Base-by-base conservation (phyloP, 2,888 invertebrate species). In the Coelogynopora nodosa region DNA sequence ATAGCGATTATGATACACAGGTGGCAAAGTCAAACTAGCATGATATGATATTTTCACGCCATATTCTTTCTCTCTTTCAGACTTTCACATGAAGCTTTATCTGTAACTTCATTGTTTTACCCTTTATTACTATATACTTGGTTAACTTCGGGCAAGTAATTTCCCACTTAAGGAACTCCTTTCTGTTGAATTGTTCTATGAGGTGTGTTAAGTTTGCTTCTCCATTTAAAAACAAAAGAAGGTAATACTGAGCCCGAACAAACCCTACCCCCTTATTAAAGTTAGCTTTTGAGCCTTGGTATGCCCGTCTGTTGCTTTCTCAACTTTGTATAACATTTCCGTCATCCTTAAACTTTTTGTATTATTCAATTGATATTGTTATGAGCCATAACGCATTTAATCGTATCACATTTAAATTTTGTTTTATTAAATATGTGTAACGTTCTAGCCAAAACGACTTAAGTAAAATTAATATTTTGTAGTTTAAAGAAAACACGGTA, bases 301-400 rank as follows among this genome's bases (percentile, higher is more conserved):
- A 23, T 10, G 5, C 74, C 74, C 74, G 5, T 74, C 74, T 74
- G 74, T 23, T 74, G 5, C 74, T 13, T 74, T 74, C 74, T 74
- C 74, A 74, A 74, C 74, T 74, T 74, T 74, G 27, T 74, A 74
- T 13, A 2, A 74, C n/a, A n/a, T n/a, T n/a, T n/a, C n/a, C n/a
- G n/a, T n/a, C n/a, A n/a, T n/a, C n/a, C n/a, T n/a, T n/a, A n/a
- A n/a, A n/a, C n/a, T n/a, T n/a, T n/a, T n/a, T n/a, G n/a, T n/a
- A n/a, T n/a, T n/a, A n/a, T n/a, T n/a, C n/a, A n/a, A n/a, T n/a
- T n/a, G n/a, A n/a, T n/a, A n/a, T n/a, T n/a, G n/a, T n/a, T n/a
- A n/a, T n/a, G n/a, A n/a, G n/a, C n/a, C n/a, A n/a, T n/a, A n/a
- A n/a, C n/a, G n/a, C n/a, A n/a, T n/a, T n/a, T n/a, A n/a, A n/a